Evolutionary conservation across 2,113 vertebrate genomes (phyloP).

Genomic region (Clinocottus analis): DNA sequence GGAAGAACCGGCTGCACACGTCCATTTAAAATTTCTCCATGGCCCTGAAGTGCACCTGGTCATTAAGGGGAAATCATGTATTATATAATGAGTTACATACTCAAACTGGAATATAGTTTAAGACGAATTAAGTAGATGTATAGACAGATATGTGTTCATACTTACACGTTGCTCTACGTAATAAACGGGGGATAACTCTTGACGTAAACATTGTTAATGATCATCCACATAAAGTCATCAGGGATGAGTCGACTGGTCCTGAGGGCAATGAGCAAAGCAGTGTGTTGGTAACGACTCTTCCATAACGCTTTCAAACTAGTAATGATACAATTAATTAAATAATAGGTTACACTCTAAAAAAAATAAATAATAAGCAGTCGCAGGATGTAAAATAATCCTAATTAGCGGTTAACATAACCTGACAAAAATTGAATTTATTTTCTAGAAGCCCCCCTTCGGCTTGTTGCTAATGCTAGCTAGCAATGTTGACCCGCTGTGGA

Average conservation of each 20-base stretch:
- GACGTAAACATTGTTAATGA: conserved; percentile 73
- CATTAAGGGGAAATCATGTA: neutral
- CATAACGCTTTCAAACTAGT: neutral
- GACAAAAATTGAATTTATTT: neutral
- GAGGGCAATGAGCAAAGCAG: neutral
- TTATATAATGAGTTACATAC: neutral
- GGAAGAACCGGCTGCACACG: conserved; percentile 31
- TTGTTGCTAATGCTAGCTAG: conserved; percentile 28
- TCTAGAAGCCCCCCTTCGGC: neutral
- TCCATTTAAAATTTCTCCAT: conserved; percentile 55
- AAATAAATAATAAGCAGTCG: neutral
- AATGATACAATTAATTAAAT: neutral
- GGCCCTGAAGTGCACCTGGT: conserved; percentile 68
- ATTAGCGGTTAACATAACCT: neutral
- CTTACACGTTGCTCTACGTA: conserved; percentile 76
- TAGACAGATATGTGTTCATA: neutral
- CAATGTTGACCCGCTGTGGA: neutral
- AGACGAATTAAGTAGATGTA: neutral
- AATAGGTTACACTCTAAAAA: neutral
- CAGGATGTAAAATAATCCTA: neutral
- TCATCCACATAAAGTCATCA: conserved; percentile 60
- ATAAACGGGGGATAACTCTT: conserved; percentile 63
- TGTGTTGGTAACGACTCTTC: conserved; percentile 2
- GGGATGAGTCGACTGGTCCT: conserved; percentile 40
- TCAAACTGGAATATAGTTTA: neutral